A percentile compares a stretch with the other conserved stretches of the same genome.
phyloP scores from a whole-genome alignment of 2,888 invertebrate genomes.

The Drosophila falleni region DNA sequence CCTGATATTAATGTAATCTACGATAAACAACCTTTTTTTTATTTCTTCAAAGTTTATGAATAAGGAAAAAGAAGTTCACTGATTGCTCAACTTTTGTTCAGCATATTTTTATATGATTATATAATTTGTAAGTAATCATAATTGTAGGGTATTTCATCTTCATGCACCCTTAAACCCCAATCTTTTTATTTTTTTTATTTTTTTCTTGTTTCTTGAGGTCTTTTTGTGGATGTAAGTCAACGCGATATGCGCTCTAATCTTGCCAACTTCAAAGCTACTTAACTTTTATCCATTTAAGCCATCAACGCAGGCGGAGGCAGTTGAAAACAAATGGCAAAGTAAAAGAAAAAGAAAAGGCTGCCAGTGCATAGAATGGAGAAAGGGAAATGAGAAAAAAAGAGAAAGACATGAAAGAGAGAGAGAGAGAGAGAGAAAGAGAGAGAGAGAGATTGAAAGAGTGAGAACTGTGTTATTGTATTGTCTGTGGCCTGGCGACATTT shows the following conservation, averaged over 20 bases:
- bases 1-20: neutral
- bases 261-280: constrained; percentile 77
- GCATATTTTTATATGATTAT: too few species aligned
- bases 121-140: neutral
- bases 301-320: constrained; percentile 60
- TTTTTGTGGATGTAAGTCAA: constrained; percentile 56
- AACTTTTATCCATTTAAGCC: constrained; percentile 79
- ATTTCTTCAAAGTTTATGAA: neutral
- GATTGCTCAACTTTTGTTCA: neutral
- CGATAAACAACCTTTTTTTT: neutral
- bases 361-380: constrained; percentile 13
- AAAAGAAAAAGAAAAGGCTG: constrained; percentile 47
- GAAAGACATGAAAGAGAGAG: neutral
- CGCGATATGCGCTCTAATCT: constrained; percentile 77
- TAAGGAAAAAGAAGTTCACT: neutral
- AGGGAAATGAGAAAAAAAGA: neutral
- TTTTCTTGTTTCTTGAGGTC: constrained; percentile 43
- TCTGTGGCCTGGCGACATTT: constrained; percentile 73
- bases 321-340: constrained; percentile 65
- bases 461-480: constrained; percentile 41
- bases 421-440: neutral
- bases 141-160: constrained; percentile 49
- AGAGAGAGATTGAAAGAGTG: constrained; percentile 1
- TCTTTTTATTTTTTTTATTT: neutral
- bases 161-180: neutral